Evolutionary conservation across 2,113 vertebrate genomes (phyloP).

Genomic region (Pleuronectes platessa): DNA sequence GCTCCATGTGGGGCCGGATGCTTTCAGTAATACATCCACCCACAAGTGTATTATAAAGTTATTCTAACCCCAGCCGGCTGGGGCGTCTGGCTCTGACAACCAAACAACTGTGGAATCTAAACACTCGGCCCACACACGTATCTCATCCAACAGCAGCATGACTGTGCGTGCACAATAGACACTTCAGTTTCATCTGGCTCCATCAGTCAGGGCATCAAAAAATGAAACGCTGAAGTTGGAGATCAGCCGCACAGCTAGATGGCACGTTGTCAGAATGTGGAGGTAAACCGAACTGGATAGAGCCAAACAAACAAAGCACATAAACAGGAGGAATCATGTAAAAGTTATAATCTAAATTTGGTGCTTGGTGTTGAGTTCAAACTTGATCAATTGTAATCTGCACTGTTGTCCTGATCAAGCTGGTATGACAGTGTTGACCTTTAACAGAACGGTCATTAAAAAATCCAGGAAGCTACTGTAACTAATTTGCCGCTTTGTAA

Average conservation of each 20-base stretch:
- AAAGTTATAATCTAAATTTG: too few species aligned
- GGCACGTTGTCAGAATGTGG: not conserved
- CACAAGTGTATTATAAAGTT: constrained; percentile 68
- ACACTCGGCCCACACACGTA: constrained; percentile 55
- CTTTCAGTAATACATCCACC: constrained; percentile 49
- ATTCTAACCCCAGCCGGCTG: constrained; percentile 61
- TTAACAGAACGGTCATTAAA: not conserved
- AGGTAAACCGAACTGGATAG: not conserved
- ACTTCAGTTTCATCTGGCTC: constrained; percentile 9
- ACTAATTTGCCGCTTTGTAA: not conserved
- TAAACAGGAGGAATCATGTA: not conserved
- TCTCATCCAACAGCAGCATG: constrained; percentile 42
- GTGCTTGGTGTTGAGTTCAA: not conserved
- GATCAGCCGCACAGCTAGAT: constrained; percentile 1
- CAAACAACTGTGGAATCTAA: constrained; percentile 57
- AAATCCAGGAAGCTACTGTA: not conserved
- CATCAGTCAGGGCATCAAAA: constrained; percentile 3
- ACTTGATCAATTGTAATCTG: not conserved
- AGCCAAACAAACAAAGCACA: not conserved
- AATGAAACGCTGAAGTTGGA: not conserved
- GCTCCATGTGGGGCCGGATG: constrained; percentile 30
- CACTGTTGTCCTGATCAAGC: not conserved
- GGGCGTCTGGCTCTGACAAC: constrained; percentile 48
- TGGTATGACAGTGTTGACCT: not conserved
- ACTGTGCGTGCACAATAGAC: constrained; percentile 31